Evolutionary conservation across 2,888 invertebrate species (phyloP), one percentile per base, ranked within the genome.

Genomic region (Anthophora plumipes): DNA sequence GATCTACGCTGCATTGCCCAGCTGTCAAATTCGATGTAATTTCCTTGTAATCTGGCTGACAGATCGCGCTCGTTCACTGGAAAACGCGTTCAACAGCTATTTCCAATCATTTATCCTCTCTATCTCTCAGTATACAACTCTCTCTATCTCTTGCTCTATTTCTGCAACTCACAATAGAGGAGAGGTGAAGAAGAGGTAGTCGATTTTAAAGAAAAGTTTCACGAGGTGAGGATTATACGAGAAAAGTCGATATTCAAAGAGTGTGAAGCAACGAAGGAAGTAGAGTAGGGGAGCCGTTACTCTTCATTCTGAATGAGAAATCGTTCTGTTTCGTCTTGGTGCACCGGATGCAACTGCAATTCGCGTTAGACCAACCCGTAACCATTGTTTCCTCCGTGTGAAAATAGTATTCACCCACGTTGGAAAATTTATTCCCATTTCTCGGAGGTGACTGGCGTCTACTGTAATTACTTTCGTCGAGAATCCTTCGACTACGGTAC

Each of bases 11-110:
- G 55, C 71, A 67, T 66, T 71, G 61, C 11, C 60, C 61, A 60
- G 25, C 54, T 77, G 85, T 85, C 77, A 85, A 83, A 83, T 80
- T 85, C 85, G 72, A 80, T 85, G 85, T 83, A 83, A 83, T 85
- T 74, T 68, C 68, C 46, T 66, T 20, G 78, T 74, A 83, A 85
- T 80, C 71, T 68, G 74, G 64, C 43, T 31, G 75, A 31, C 48
- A 39, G 54, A 60, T 60, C 77, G 43, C 55, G 31, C n/a, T n/a
- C n/a, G 50, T 12, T 20, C 25, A 17, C 37, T 12, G 39, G 25
- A 41, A n/a, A n/a, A 55, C 25, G 22, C 48, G 50, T 68, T 61
- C 61, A 61, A 61, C 67, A 61, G 59, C 66, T 68, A 71, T 60
- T 74, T 39, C 46, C 43, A 20, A 61, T 73, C 43, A 64, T 77